Base-by-base conservation (phyloP, 2,888 invertebrate species). In the Horisme vitalbata region DNA sequence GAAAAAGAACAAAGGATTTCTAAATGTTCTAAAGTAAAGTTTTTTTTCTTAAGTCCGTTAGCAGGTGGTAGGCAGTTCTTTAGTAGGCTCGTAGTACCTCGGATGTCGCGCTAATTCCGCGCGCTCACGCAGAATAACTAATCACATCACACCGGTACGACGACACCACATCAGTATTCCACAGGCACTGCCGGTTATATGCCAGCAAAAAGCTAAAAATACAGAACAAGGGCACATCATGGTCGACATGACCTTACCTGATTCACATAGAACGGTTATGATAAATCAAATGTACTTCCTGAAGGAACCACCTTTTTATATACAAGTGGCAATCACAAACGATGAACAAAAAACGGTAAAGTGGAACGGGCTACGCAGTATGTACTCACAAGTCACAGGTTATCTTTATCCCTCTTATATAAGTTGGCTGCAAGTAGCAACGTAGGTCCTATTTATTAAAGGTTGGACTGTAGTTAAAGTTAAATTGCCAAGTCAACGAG, bases 181-280 rank as follows among this genome's bases (percentile, higher is more conserved):
- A 65, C 51, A 55, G 57, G 68, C 79, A 71, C 58, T 43, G 59
- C 45, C 59, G 47, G 59, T 59, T 67, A 63, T 65, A 63, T 67
- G 71, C 70, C 74, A 77, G 73, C 75, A 80, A 82, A 84, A 77
- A 83, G 84, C 85, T 87, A 86, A 87, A 88, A 86, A 87, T 87
- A 86, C 68, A 62, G 63, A 59, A 68, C 86, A 80, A 84, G 81
- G 83, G 79, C 83, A 74, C 50, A 63, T 75, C 83, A 86, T 77
- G 85, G 84, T 63, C 82, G 63, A 64, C 63, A 74, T 75, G 69
- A 64, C 78, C 79, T 82, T 79, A 80, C 78, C 74, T 71, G 71
- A 75, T 78, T 75, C 78, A 76, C 79, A 79, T 83, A 78, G 78
- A 80, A 73, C 52, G 43, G 43, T 60, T 49, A 61, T 68, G 55